Evolutionary conservation across 2,797 vertebrate genomes (phyloP), one percentile per base, ranked within the genome.

Genomic region (Spinibarbus caldwelli): DNA sequence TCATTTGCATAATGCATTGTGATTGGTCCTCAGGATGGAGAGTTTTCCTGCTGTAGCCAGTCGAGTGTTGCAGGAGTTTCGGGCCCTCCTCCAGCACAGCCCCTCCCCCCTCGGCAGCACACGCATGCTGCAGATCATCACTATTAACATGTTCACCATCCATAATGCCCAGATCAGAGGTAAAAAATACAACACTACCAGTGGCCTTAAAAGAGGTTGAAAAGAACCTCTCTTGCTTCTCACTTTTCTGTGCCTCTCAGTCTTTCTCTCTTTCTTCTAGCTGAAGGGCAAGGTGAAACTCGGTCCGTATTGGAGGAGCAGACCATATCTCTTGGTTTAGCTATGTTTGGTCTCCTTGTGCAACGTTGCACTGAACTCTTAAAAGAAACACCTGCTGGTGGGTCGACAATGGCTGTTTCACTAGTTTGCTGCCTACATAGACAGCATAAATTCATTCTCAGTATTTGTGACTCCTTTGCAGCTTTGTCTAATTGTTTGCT

Each of bases 141-240:
- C 98, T 68, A 97, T 99, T 95, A 99, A 99, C 94, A 99, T 99
- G 98, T 99, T 99, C 89, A 97, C 96, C 38, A 96, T 99, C 80
- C 95, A 99, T 94, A 96, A 98, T 86, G 95, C 96, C 6, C 97
- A 97, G 91, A 90, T 93, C 86, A 95, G 95, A 96, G 96, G 96
- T 97, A n/a, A 93, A 86, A 88, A 36, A 36, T 7, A 57, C 6
- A 64, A 67, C 36, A 57, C 7, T 57, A 38, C n/a, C n/a, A 47
- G 29, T 7, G 6, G 7, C 9, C 19, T 19, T 26, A 31, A 15
- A 23, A 29, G n/a, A n/a, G n/a, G n/a, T 43, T 84, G 47, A 31
- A 36, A 52, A 15, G 7, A 73, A 1, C 12, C 31, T 82, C 1
- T 85, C 17, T 68, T 6, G 38, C 6, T 21, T 79, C 11, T 47